Conservation (phyloP, 2,888 invertebrate species). For the Pomacea canaliculata region DNA sequence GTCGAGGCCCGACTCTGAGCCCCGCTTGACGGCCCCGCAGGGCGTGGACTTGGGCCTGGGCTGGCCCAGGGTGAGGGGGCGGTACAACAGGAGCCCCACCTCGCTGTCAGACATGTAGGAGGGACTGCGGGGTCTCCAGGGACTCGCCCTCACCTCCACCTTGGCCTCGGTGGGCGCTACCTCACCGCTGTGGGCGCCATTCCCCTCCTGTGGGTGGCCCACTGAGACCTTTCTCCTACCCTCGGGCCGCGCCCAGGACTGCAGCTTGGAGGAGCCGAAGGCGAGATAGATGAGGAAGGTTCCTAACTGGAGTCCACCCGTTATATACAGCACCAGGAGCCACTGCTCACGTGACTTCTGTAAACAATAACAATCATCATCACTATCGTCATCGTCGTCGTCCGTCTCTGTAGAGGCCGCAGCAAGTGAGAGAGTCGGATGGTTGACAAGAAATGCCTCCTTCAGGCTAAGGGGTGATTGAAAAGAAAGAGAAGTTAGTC, state of each 20-base stretch:
- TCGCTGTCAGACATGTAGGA: neutral
- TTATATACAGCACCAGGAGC: constrained; percentile 50
- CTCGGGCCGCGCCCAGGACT: constrained; percentile 44
- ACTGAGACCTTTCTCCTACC: neutral
- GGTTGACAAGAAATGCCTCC: too few relatives aligned
- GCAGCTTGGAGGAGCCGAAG: constrained; percentile 52
- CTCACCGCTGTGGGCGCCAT: neutral
- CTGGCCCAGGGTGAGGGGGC: neutral
- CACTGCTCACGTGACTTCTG: constrained; percentile 45
- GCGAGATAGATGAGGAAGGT: constrained; percentile 49
- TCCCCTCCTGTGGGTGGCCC: neutral
- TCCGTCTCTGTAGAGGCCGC: neutral
- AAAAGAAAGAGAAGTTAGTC: too few relatives aligned
- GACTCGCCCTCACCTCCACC: too few relatives aligned
- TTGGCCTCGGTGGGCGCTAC: neutral
- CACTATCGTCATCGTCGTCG: neutral
- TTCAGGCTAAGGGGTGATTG: neutral
- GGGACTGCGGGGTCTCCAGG: neutral
- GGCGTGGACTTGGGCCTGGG: neutral
- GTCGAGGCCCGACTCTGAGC: neutral
- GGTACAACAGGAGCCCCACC: neutral
- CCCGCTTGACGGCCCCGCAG: neutral
- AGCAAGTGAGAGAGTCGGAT: too few relatives aligned
- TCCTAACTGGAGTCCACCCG: constrained; percentile 47
- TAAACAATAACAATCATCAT: neutral